A percentile compares a stretch with the other conserved stretches of the same genome.
These are phyloP conservation scores for Morpho deidamia DNA, from an alignment of 2,888 invertebrate genomes.

Conservation along the genomic window DNA sequence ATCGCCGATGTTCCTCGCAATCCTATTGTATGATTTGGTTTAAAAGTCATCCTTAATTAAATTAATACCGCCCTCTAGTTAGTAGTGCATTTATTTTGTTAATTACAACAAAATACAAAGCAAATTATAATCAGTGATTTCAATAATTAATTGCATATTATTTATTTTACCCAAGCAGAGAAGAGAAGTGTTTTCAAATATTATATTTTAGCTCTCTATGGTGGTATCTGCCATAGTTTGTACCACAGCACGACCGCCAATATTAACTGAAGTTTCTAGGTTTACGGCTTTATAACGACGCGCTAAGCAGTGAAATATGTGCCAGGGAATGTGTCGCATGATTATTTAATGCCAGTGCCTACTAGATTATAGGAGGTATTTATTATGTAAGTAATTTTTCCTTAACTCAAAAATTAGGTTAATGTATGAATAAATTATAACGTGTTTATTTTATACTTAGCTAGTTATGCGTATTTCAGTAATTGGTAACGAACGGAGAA, in stretches of 20 bases:
- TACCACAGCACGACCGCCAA: conserved; percentile 33
- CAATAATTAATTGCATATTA: no score
- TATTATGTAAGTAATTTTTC: conserved; percentile 5
- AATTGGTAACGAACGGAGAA: no score
- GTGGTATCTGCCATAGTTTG: conserved; percentile 17
- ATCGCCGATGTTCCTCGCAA: no score
- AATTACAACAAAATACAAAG: no score
- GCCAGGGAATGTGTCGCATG: conserved; percentile 33
- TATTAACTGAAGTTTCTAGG: conserved; percentile 55
- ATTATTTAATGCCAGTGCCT: conserved; percentile 28
- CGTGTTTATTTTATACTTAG: background rate
- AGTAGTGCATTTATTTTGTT: no score
- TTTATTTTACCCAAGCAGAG: no score
- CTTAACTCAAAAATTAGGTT: conserved; percentile 5
- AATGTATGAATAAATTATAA: background rate
- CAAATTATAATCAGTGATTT: no score
- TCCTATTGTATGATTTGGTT: no score
- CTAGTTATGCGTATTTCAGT: background rate
- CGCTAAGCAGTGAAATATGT: conserved; percentile 60
- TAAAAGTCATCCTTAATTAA: no score
- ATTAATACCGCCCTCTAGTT: no score
- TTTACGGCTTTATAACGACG: conserved; percentile 71
- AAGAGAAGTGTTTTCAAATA: no score
- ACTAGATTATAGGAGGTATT: conserved; percentile 13
- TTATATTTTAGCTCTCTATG: background rate